Evolutionary conservation across 1,140 invertebrate genomes (phyloP).

Genomic region (Brachionus paranguensis): DNA sequence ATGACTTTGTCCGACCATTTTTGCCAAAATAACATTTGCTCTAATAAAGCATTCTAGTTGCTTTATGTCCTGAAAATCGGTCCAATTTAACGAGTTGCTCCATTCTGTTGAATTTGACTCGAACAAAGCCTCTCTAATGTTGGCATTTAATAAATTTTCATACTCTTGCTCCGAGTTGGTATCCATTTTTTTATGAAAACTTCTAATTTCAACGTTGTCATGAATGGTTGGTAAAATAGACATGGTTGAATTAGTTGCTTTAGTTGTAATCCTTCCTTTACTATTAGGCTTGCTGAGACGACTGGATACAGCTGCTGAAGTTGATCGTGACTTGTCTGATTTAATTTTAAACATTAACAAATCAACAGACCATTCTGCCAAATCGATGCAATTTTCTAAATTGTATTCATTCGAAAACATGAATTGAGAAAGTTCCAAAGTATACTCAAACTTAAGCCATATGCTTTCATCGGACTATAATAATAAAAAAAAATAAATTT

Average conservation of each 20-base stretch:
- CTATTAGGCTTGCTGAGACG: conserved; percentile 24
- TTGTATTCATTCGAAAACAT: conserved; percentile 53
- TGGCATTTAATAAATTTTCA: not conserved
- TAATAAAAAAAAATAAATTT: not conserved
- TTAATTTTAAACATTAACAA: conserved; percentile 45
- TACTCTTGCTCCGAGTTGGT: not conserved
- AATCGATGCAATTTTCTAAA: conserved; percentile 48
- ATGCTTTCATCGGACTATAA: conserved; percentile 47
- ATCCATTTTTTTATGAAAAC: conserved; percentile 29
- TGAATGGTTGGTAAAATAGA: conserved; percentile 14
- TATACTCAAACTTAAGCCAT: conserved; percentile 53
- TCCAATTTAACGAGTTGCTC: conserved; percentile 43
- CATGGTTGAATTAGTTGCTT: not conserved
- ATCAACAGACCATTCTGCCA: conserved; percentile 54
- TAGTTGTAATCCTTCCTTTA: conserved; percentile 34
- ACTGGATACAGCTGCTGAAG: not conserved
- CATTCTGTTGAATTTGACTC: not conserved
- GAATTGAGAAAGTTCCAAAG: conserved; percentile 55
- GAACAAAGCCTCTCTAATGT: not conserved
- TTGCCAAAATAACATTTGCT: conserved; percentile 47
- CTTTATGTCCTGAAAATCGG: conserved; percentile 42
- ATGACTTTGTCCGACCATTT: conserved; percentile 45
- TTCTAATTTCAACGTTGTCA: conserved; percentile 41
- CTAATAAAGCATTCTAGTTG: conserved; percentile 50
- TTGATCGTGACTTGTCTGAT: not conserved